Percentiles rank a stretch among this genome's conserved stretches.
phyloP scores from a whole-genome alignment of 2,797 vertebrate genomes.

The Cyclopterus lumpus region DNA sequence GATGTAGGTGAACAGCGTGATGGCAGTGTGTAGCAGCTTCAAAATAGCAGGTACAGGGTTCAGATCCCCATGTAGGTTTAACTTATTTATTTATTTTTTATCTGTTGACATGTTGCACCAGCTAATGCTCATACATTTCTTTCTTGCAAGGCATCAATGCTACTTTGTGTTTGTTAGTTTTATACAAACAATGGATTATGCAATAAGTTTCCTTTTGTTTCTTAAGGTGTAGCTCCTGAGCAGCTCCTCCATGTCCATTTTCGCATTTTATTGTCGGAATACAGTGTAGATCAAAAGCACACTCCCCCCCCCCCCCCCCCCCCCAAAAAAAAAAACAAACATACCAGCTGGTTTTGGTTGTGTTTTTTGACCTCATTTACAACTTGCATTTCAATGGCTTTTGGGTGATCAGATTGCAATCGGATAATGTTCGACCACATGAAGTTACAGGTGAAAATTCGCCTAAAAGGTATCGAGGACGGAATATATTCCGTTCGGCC shows the following conservation, averaged over 20 bases:
- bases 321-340: too few species aligned
- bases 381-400: background rate
- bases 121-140: background rate
- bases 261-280: background rate
- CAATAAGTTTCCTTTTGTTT: background rate
- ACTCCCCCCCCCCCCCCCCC: too few species aligned
- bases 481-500: background rate
- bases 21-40: background rate
- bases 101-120: background rate
- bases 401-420: background rate
- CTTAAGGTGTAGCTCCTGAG: background rate
- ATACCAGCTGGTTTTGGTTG: background rate
- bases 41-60: conserved; percentile 42
- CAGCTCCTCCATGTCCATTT: background rate
- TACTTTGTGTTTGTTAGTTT: background rate
- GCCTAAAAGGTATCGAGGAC: background rate
- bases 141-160: background rate
- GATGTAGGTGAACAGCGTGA: conserved; percentile 41
- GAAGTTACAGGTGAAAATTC: background rate
- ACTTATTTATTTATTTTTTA: background rate
- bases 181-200: background rate
- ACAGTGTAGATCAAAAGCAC: background rate
- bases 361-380: background rate
- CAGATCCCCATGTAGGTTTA: conserved; percentile 7
- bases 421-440: background rate